phyloP scores from a whole-genome alignment of 1,140 invertebrate genomes.

The Campoletis sonorensis region DNA sequence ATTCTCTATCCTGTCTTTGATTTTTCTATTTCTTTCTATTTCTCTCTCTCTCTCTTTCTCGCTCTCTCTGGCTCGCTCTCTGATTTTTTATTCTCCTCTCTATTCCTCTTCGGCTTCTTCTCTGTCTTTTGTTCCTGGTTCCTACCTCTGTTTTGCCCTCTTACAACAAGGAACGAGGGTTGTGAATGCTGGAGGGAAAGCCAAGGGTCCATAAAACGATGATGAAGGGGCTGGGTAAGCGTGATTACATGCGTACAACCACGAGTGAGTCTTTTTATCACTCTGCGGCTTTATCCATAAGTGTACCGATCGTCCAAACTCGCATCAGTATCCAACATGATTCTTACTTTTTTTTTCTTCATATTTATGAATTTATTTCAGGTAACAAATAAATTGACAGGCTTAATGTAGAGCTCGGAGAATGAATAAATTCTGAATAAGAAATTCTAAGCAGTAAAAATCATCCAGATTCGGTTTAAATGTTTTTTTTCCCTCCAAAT shows the following conservation, averaged over 20 bases:
- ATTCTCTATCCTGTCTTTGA: neutral
- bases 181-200: neutral
- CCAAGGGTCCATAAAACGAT: conserved; percentile 38
- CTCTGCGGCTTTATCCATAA: neutral
- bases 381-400: too few relatives aligned
- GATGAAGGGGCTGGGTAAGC: conserved; percentile 30
- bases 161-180: neutral
- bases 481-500: too few relatives aligned
- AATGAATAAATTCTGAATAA: too few relatives aligned
- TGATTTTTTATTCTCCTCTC: neutral
- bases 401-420: too few relatives aligned
- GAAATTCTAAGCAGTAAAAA: too few relatives aligned
- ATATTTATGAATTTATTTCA: neutral
- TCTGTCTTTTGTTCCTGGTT: neutral
- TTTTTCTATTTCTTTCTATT: neutral
- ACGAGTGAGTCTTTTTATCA: neutral
- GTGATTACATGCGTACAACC: conserved; percentile 24
- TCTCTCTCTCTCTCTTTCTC: too few relatives aligned
- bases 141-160: neutral
- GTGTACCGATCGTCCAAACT: neutral
- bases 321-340: neutral
- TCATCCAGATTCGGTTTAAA: too few relatives aligned
- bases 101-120: neutral
- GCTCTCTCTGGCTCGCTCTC: neutral
- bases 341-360: conserved; percentile 11